Evolutionary conservation across 2,888 invertebrate genomes (phyloP).

Genomic region (Antheraea yamamai): DNA sequence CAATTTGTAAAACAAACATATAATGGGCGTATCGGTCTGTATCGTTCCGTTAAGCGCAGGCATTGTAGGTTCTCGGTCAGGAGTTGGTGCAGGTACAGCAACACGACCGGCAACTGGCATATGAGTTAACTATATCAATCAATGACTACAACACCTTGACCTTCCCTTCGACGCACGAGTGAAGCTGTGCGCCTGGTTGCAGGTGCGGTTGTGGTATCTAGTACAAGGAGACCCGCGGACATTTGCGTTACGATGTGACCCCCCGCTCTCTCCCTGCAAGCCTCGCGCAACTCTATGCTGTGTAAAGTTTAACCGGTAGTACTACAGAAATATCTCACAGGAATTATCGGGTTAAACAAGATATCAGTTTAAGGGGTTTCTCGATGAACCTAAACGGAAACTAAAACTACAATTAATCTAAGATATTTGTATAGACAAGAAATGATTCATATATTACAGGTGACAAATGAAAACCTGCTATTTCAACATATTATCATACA

Average conservation of each 20-base stretch:
- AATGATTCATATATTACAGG: background rate
- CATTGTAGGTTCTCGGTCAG: background rate
- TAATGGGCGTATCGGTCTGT: too few species aligned
- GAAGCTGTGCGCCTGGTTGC: background rate
- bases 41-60: background rate
- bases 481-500: too few species aligned
- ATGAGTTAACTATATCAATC: background rate
- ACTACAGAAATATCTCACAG: background rate
- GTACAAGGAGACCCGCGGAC: slow-evolving; percentile 47
- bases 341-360: background rate
- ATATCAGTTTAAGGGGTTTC: too few species aligned
- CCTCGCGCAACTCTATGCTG: slow-evolving; percentile 3
- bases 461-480: too few species aligned
- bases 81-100: background rate
- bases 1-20: too few species aligned
- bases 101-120: background rate
- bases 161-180: background rate
- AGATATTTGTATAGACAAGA: background rate
- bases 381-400: too few species aligned
- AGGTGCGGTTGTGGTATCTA: slow-evolving; percentile 26
- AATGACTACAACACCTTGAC: background rate
- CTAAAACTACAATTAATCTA: too few species aligned
- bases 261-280: slow-evolving; percentile 10
- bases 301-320: background rate
- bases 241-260: slow-evolving; percentile 31